Evolutionary conservation across 2,888 invertebrate species (phyloP), one percentile per base, ranked within the genome.

Genomic region (Chrysolina americana): DNA sequence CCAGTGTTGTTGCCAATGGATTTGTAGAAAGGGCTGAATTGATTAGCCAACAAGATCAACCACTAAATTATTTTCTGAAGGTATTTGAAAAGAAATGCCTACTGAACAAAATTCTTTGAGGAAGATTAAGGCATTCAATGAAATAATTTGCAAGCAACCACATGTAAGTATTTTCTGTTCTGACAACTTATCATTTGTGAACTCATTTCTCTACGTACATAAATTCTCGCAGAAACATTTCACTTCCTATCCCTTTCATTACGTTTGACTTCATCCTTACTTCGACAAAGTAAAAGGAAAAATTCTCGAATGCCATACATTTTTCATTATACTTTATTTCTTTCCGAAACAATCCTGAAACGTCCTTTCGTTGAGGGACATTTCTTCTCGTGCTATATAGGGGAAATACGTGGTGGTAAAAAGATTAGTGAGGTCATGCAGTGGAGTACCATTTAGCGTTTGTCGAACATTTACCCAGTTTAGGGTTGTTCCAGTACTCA

Each of bases 221-320:
- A 41, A 48, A 66, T 41, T 19, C 41, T 47, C 56, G 11, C 13
- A 41, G 53, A 56, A 53, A 56, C 53, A 36, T 53, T 68, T 68
- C 48, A 68, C 68, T 68, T 56, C 17, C 19, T 41, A 41, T 56
- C 53, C 53, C 68, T 68, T 68, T 68, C 66, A 66, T 66, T 66
- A 50, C 66, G 17, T 59, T n/a, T 36, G 36, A 59, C 28, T 36
- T 59, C 10, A 23, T 28, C 53, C 53, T 21, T n/a, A 17, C 28
- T 28, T 36, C 59, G 36, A 59, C 28, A 28, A 59, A 28, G 28
- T 59, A 59, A 59, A 59, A 36, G 36, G 59, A 59, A 59, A 59
- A 59, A 59, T 59, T 59, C 59, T 21, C 11, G 53, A 53, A 53
- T 53, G 21, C 53, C 53, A 53, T 53, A 53, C 53, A 53, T 53